Base-by-base conservation (phyloP, 1,140 invertebrate species). In the Nomia melanderi region DNA sequence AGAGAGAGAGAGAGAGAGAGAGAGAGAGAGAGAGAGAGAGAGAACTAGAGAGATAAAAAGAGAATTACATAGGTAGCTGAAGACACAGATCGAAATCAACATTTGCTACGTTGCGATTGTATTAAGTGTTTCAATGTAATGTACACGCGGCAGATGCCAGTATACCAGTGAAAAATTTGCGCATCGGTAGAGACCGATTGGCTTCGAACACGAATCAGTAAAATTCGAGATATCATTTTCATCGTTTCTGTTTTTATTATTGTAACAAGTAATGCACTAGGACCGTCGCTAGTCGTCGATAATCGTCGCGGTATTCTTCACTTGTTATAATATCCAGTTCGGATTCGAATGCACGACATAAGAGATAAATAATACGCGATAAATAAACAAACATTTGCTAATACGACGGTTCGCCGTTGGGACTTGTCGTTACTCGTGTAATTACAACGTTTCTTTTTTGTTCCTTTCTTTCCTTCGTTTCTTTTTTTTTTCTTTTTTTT, bases 261-360 rank as follows among this genome's bases (percentile, higher is more conserved):
- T 86, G 81, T 84, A 86, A 87, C 84, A 87, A 86, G 78, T 83
- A 82, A 80, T 69, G 67, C 63, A 74, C 60, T 82, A 53, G 41
- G 56, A 76, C 54, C 75, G 44, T 65, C 54, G 56, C 36, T 77
- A 36, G n/a, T 23, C 47, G 17, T 31, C 25, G 50, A 57, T 50
- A 33, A 67, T 59, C 50, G 29, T 57, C 39, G 17, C 23, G 63
- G 33, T 79, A 75, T 39, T 39, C 44, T 79, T 86, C 78, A 81
- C 78, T 83, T 78, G 78, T 83, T 85, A 75, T 83, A 78, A 85
- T 81, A 69, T 56, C 53, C 56, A 72, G 66, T 66, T 27, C 75
- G 50, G 59, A 60, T 77, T 78, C 73, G 54, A 78, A 60, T 80
- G 36, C 62, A 75, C 29, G 69, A 62, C 60, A n/a, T 54, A 79